Conservation (phyloP, 2,797 vertebrate genomes). For the Percopsis omiscomaycus region DNA sequence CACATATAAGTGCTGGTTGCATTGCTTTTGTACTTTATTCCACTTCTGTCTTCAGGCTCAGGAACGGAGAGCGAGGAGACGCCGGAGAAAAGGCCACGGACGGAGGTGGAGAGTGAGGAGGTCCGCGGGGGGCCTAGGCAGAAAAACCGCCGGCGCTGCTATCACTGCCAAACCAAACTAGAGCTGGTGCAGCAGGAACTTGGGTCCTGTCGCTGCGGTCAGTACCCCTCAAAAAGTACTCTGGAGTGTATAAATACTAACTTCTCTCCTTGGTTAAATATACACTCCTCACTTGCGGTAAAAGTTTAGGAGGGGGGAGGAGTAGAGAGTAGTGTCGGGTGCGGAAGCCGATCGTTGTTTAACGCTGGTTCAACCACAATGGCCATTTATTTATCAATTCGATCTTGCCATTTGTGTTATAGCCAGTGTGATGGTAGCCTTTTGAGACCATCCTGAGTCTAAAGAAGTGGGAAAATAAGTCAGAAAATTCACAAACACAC, state of each 20-base stretch:
- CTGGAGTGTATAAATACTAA: too few relatives aligned
- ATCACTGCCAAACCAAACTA: conserved; percentile 97
- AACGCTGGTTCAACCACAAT: too few relatives aligned
- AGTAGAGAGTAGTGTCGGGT: too few relatives aligned
- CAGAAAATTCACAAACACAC: too few relatives aligned
- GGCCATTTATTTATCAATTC: too few relatives aligned
- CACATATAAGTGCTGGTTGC: background rate
- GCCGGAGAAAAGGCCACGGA: conserved; percentile 90
- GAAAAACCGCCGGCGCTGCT: conserved; percentile 96
- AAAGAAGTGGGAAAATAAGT: too few relatives aligned
- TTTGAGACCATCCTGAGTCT: too few relatives aligned
- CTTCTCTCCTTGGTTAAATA: background rate
- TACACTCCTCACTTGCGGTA: too few relatives aligned
- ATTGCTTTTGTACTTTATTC: background rate
- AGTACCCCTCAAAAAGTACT: conserved; percentile 39
- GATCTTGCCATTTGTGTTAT: too few relatives aligned
- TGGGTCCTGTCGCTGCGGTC: conserved; percentile 94
- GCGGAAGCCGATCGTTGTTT: too few relatives aligned
- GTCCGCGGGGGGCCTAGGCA: conserved; percentile 85
- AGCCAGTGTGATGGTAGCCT: too few relatives aligned
- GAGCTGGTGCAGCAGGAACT: conserved; percentile 96
- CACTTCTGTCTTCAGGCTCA: conserved; percentile 76
- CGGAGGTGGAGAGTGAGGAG: conserved; percentile 80
- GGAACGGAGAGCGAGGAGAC: conserved; percentile 89
- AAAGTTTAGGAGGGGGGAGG: too few relatives aligned